These are phyloP conservation scores for Drosophila insularis DNA, from an alignment of 1,140 invertebrate species.

Conservation along the genomic window DNA sequence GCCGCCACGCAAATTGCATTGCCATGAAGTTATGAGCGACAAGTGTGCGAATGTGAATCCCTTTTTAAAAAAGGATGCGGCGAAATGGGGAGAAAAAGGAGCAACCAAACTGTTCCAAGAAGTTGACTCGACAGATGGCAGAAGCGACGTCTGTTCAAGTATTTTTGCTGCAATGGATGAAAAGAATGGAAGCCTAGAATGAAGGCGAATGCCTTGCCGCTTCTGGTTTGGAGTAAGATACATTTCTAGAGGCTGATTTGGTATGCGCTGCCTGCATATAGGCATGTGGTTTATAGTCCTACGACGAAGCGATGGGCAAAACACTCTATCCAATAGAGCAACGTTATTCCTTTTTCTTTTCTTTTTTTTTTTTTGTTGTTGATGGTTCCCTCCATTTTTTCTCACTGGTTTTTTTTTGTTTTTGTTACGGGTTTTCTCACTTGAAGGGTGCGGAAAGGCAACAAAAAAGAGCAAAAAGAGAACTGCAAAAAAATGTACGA, in stretches of 20 bases:
- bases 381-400: background rate
- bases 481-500: too few relatives aligned
- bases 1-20: slow-evolving; percentile 64
- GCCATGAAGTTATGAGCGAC: slow-evolving; percentile 76
- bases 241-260: slow-evolving; percentile 42
- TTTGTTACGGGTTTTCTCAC: background rate
- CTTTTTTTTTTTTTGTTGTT: background rate
- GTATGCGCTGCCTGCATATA: slow-evolving; percentile 15
- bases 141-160: slow-evolving; percentile 4
- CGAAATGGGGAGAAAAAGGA: slow-evolving; percentile 10
- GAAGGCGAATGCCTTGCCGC: background rate
- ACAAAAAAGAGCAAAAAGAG: too few relatives aligned
- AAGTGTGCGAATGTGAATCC: slow-evolving; percentile 76
- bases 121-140: slow-evolving; percentile 11
- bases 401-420: background rate
- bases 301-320: slow-evolving; percentile 32
- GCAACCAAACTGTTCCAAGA: slow-evolving; percentile 3
- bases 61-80: background rate
- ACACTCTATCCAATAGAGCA: slow-evolving; percentile 1
- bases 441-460: background rate
- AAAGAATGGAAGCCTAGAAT: background rate
- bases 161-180: slow-evolving; percentile 13
- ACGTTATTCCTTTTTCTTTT: background rate
- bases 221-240: slow-evolving; percentile 46
- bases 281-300: slow-evolving; percentile 41